These are phyloP conservation scores for Heliconius charithonia DNA, from an alignment of 2,888 invertebrate species.

Conservation along the genomic window DNA sequence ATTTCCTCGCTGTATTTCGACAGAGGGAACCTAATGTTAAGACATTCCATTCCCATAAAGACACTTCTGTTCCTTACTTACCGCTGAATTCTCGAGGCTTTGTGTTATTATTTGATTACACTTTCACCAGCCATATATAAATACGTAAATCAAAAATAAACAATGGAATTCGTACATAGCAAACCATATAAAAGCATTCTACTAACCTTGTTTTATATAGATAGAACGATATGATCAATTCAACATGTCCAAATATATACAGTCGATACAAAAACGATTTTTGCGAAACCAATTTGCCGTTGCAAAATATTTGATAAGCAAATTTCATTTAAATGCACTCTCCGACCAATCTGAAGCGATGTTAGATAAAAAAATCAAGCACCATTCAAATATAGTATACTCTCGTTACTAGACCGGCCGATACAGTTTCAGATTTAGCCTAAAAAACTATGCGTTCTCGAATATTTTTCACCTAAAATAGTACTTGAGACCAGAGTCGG, in stretches of 20 bases:
- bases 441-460: conserved; percentile 13
- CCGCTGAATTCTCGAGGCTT: too few relatives aligned
- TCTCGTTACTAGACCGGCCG: conserved; percentile 34
- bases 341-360: conserved; percentile 30
- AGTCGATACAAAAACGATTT: conserved; percentile 27
- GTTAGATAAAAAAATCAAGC: conserved; percentile 38
- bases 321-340: conserved; percentile 39
- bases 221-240: conserved; percentile 22
- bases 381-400: conserved; percentile 32
- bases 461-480: conserved; percentile 1
- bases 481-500: too few relatives aligned
- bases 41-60: too few relatives aligned
- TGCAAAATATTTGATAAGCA: conserved; percentile 41
- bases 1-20: too few relatives aligned
- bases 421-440: conserved; percentile 17
- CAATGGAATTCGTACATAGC: background rate
- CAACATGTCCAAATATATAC: conserved; percentile 13
- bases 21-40: too few relatives aligned
- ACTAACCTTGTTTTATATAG: background rate
- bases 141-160: background rate
- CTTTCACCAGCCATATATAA: background rate
- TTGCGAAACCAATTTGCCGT: conserved; percentile 30
- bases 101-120: too few relatives aligned
- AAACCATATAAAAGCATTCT: background rate
- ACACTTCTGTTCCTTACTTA: too few relatives aligned